These are phyloP conservation scores for Chionoecetes opilio DNA, from an alignment of 1,140 invertebrate genomes.

Conservation along the genomic window DNA sequence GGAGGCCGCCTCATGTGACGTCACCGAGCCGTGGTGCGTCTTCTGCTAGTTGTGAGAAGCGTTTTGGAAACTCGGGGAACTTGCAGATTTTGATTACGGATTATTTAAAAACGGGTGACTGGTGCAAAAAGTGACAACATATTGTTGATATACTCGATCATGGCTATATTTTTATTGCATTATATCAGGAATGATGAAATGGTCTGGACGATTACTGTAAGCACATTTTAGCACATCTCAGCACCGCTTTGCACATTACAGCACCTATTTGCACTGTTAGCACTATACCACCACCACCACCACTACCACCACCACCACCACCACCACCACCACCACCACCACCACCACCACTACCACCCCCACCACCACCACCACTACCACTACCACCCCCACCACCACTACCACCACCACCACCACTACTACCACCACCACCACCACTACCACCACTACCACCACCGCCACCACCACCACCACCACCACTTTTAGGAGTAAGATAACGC, in stretches of 20 bases:
- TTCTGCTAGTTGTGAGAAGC: no score
- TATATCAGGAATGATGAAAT: no score
- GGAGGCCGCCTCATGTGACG: no score
- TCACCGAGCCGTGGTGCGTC: no score
- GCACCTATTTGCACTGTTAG: background rate
- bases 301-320: background rate
- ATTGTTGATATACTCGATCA: no score
- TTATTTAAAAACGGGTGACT: no score
- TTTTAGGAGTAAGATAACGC: conserved; percentile 43
- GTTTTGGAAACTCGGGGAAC: no score
- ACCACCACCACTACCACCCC: background rate
- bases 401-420: background rate
- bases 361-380: background rate
- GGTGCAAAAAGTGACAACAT: no score
- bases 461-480: conserved; percentile 6
- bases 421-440: background rate
- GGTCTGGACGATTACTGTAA: no score
- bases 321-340: background rate
- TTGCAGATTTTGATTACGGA: no score
- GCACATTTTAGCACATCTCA: background rate
- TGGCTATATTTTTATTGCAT: no score
- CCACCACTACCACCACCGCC: background rate
- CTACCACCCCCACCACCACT: background rate
- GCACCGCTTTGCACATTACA: background rate
- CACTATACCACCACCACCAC: no score